A percentile compares a stretch with the other conserved stretches of the same genome.
These are phyloP conservation scores for Eulimnadia texana DNA, from an alignment of 1,140 invertebrate genomes.

Conservation along the genomic window DNA sequence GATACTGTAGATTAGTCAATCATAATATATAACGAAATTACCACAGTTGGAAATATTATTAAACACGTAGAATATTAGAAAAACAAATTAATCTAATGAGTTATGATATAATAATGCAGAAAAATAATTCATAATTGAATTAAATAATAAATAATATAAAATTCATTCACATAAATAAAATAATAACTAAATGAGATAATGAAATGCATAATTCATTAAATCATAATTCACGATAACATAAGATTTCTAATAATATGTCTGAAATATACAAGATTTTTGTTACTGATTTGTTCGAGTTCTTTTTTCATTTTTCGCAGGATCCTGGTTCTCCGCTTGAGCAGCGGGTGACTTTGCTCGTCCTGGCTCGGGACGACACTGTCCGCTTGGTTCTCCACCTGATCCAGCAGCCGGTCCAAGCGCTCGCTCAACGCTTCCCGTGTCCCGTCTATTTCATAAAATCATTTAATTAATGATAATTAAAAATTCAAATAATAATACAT, in stretches of 20 bases:
- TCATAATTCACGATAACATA: background rate
- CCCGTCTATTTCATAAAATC: constrained; percentile 24
- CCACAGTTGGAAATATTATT: too few species aligned
- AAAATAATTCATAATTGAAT: too few species aligned
- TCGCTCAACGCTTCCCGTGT: constrained; percentile 47
- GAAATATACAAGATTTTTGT: constrained; percentile 21
- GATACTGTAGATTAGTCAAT: too few species aligned
- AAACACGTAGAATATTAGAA: too few species aligned
- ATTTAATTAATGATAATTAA: constrained; percentile 5
- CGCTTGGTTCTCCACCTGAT: constrained; percentile 52
- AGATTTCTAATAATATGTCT: background rate
- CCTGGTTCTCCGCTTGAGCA: constrained; percentile 35
- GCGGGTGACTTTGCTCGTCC: background rate
- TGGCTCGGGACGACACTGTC: constrained; percentile 17
- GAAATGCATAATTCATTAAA: background rate
- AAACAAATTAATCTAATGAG: too few species aligned
- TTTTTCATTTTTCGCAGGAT: constrained; percentile 35
- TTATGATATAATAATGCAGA: too few species aligned
- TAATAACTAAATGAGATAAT: constrained; percentile 9
- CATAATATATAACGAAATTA: too few species aligned
- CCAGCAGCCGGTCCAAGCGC: constrained; percentile 54
- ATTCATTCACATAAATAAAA: too few species aligned
- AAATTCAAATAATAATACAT: constrained; percentile 9
- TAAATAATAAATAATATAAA: too few species aligned
- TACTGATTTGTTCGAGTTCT: constrained; percentile 36